These are phyloP conservation scores for Macrotis lagotis DNA, from an alignment of 2,113 vertebrate genomes.

Conservation along the genomic window DNA sequence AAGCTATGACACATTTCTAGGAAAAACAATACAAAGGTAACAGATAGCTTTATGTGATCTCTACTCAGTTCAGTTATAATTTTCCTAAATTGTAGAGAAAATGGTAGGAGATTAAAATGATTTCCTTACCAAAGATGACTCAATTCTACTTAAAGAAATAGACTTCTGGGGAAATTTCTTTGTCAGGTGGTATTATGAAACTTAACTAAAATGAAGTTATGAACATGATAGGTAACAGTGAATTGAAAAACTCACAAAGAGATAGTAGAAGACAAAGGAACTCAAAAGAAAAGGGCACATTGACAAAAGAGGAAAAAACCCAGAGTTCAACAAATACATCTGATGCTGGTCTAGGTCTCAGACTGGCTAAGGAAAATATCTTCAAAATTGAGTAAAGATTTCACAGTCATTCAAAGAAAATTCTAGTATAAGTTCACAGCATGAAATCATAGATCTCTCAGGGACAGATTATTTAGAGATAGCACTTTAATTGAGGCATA, in stretches of 20 bases:
- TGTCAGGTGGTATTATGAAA: not conserved
- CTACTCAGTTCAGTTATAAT: not conserved
- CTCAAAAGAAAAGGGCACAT: too few relatives aligned
- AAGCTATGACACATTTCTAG: not conserved
- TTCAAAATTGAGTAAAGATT: not conserved
- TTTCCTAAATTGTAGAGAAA: not conserved
- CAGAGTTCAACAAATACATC: not conserved
- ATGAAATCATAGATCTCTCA: not conserved
- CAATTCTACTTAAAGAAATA: not conserved
- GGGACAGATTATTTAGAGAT: not conserved
- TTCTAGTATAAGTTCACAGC: not conserved
- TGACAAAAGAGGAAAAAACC: not conserved
- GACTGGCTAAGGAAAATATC: not conserved
- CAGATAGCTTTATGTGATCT: not conserved
- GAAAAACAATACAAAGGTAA: not conserved
- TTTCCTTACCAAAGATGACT: not conserved
- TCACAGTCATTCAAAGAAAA: not conserved
- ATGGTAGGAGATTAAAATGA: not conserved
- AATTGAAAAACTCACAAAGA: not conserved
- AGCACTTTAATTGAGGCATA: not conserved
- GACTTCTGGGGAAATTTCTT: not conserved
- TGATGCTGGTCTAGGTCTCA: not conserved
- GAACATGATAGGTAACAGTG: not conserved
- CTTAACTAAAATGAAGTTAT: not conserved
- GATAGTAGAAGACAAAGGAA: not conserved